Evolutionary conservation across 2,888 invertebrate genomes (phyloP).

Genomic region (Glaucopsyche alexis): DNA sequence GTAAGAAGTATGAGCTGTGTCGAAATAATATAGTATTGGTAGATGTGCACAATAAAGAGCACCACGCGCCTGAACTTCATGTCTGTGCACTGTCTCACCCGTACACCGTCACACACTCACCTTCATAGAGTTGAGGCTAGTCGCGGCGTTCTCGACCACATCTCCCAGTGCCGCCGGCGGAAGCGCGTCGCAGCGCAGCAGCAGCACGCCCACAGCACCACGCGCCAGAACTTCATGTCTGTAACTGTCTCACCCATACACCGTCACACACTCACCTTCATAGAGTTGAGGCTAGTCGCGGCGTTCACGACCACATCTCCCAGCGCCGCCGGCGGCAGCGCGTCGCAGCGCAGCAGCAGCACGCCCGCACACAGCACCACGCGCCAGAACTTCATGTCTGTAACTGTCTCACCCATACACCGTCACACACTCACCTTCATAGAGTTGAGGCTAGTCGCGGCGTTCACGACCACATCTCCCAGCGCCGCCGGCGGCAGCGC

Average conservation of each 20-base stretch:
- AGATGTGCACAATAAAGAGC: background rate
- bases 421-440: slow-evolving; percentile 64
- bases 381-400: slow-evolving; percentile 54
- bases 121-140: slow-evolving; percentile 75
- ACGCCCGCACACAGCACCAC: slow-evolving; percentile 56
- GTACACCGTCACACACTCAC: slow-evolving; percentile 37
- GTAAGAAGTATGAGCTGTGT: background rate
- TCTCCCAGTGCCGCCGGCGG: slow-evolving; percentile 59
- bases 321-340: slow-evolving; percentile 70
- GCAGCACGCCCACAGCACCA: slow-evolving; percentile 55
- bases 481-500: slow-evolving; percentile 72
- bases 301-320: slow-evolving; percentile 75
- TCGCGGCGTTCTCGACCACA: slow-evolving; percentile 72
- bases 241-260: background rate
- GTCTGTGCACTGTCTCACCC: slow-evolving; percentile 37
- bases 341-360: slow-evolving; percentile 64
- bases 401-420: slow-evolving; percentile 1
- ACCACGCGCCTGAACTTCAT: slow-evolving; percentile 56
- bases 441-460: slow-evolving; percentile 72
- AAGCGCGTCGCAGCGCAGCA: slow-evolving; percentile 66
- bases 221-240: slow-evolving; percentile 56
- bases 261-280: slow-evolving; percentile 57
- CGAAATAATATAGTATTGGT: background rate
- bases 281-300: slow-evolving; percentile 72
- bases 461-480: slow-evolving; percentile 73